A percentile compares a stretch with the other conserved stretches of the same genome.
Conservation (phyloP, 2,888 invertebrate genomes). For the Achlya flavicornis region DNA sequence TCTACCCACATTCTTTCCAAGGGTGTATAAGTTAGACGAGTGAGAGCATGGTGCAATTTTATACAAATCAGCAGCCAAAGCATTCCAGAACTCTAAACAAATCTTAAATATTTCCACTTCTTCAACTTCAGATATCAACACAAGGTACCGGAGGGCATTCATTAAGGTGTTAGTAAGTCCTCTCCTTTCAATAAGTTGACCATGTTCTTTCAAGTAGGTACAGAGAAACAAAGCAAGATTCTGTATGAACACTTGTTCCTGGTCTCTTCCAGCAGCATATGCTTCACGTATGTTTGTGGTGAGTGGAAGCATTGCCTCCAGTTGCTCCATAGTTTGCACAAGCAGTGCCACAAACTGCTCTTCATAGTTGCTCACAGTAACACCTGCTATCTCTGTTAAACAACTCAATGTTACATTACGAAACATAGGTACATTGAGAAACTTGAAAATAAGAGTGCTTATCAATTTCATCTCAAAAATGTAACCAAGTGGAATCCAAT, state of each 20-base stretch:
- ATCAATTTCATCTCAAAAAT: conserved; percentile 99
- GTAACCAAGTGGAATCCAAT: conserved; percentile 99
- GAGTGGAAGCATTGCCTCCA: conserved; percentile 95
- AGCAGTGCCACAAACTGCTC: conserved; percentile 96
- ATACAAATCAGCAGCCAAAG: conserved; percentile 95
- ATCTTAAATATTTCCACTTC: conserved; percentile 99
- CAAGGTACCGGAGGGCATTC: conserved; percentile 93
- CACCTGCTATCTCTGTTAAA: conserved; percentile 98
- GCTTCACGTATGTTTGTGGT: conserved; percentile 97
- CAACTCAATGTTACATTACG: conserved; percentile 99
- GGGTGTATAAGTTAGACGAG: conserved; percentile 66
- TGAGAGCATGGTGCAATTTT: conserved; percentile 90
- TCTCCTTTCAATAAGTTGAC: conserved; percentile 92
- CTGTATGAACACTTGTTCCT: conserved; percentile 99
- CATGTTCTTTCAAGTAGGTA: conserved; percentile 98
- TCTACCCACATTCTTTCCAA: conserved; percentile 81
- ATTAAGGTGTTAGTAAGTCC: conserved; percentile 90
- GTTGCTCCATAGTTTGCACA: conserved; percentile 95
- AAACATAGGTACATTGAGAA: conserved; percentile 98
- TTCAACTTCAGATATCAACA: conserved; percentile 98
- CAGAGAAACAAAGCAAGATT: conserved; percentile 98
- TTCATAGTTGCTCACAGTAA: conserved; percentile 95
- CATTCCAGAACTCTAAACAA: conserved; percentile 99
- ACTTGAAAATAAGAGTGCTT: conserved; percentile 96
- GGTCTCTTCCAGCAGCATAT: conserved; percentile 96